Percentiles rank a stretch among this genome's conserved stretches.
phyloP scores from a whole-genome alignment of 2,113 vertebrate genomes.

The Sialia sialis region DNA sequence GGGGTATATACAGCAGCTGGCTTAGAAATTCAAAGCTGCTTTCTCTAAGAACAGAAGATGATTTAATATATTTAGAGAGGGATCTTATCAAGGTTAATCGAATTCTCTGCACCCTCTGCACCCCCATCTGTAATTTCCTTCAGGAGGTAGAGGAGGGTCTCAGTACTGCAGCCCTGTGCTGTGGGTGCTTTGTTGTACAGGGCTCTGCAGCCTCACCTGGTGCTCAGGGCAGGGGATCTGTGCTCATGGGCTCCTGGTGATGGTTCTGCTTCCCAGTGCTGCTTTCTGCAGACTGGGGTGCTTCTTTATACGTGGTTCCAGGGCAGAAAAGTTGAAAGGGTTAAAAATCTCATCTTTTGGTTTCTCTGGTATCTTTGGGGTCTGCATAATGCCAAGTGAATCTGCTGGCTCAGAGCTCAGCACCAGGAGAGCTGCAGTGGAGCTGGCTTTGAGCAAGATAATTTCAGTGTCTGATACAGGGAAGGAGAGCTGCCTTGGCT shows the following conservation, averaged over 20 bases:
- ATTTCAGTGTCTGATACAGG: neutral
- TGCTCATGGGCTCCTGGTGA: neutral
- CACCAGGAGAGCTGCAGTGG: neutral
- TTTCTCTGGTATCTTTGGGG: neutral
- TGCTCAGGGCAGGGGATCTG: too few relatives aligned
- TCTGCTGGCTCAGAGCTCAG: neutral
- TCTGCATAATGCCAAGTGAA: neutral
- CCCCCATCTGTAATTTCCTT: neutral
- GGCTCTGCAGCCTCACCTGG: neutral
- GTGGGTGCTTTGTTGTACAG: neutral
- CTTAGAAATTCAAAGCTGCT: neutral
- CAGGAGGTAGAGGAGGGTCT: neutral
- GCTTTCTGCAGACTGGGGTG: neutral
- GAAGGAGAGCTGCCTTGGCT: neutral
- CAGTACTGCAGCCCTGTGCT: fast-evolving
- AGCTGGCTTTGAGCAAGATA: neutral
- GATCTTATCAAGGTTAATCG: neutral
- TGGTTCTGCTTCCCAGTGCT: neutral
- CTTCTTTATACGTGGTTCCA: neutral
- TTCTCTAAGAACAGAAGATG: neutral
- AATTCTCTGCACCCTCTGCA: neutral
- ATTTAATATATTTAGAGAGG: neutral
- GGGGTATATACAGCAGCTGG: neutral
- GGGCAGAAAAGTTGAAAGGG: neutral
- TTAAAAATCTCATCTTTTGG: neutral